Conservation (phyloP, 2,113 vertebrate species). For the Prietella phreatophila region DNA sequence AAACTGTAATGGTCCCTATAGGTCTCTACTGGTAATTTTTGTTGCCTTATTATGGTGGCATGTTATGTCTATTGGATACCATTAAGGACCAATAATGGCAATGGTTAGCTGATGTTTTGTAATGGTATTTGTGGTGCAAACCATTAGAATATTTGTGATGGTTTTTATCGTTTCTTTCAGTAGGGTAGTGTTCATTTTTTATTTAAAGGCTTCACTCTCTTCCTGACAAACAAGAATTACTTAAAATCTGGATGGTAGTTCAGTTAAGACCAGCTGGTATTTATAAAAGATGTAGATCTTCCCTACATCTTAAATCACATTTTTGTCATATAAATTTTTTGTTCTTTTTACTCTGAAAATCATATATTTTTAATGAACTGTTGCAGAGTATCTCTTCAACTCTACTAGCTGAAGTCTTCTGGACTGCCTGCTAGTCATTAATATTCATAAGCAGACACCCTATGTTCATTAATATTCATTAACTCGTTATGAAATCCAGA, state of each 20-base stretch:
- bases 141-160: no score
- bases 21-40: neutral
- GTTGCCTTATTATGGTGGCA: no score
- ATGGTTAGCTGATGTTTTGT: no score
- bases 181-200: neutral
- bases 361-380: neutral
- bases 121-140: no score
- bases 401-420: neutral
- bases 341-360: neutral
- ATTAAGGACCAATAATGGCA: no score
- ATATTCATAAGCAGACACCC: slow-evolving; percentile 1
- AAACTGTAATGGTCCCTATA: no score
- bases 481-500: neutral
- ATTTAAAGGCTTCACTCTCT: neutral
- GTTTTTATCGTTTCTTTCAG: no score
- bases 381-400: neutral
- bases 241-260: neutral
- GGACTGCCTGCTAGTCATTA: neutral
- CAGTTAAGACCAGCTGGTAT: neutral
- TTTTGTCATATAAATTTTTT: neutral
- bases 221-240: neutral
- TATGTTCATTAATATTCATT: slow-evolving; percentile 1
- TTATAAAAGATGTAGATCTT: neutral
- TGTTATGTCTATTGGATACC: no score
- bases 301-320: neutral